A percentile compares a stretch with the other conserved stretches of the same genome.
Evolutionary conservation across 2,797 vertebrate species (phyloP).

Genomic region (Silurus lanzhouensis): DNA sequence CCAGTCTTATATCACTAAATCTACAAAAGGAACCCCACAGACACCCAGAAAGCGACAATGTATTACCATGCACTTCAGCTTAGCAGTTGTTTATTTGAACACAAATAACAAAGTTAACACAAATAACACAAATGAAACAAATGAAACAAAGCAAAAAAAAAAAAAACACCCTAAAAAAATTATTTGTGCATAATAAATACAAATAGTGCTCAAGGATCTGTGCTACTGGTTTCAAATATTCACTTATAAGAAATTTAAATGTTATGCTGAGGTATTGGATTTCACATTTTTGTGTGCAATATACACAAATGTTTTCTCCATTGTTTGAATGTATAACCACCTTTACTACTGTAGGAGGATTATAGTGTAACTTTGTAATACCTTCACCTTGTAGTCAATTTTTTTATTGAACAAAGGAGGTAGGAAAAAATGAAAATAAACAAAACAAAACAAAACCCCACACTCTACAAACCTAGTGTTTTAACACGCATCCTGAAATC

Average conservation of each 20-base stretch:
- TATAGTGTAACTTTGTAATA: background rate
- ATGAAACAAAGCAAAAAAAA: slow-evolving; percentile 13
- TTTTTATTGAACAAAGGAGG: slow-evolving; percentile 4
- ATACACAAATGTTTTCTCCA: slow-evolving; percentile 1
- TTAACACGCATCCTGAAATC: slow-evolving; percentile 66
- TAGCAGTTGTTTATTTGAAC: slow-evolving; percentile 71
- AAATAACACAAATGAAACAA: slow-evolving; percentile 54
- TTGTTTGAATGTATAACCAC: background rate
- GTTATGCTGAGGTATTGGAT: background rate
- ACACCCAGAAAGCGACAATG: slow-evolving; percentile 57
- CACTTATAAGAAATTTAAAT: background rate
- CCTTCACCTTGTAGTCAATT: background rate
- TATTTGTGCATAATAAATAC: background rate
- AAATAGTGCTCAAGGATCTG: background rate
- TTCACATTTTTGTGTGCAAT: background rate
- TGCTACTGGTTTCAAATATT: background rate
- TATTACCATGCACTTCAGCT: slow-evolving; percentile 61
- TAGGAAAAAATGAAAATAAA: slow-evolving; percentile 2
- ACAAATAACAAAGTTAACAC: slow-evolving; percentile 60
- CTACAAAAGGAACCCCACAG: slow-evolving; percentile 77
- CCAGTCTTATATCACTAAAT: slow-evolving; percentile 96
- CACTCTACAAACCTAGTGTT: slow-evolving; percentile 63
- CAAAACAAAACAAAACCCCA: too few species aligned
- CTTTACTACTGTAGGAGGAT: background rate
- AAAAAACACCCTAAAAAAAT: background rate